Base-by-base conservation (phyloP, 2,113 vertebrate species). In the Carollia perspicillata region DNA sequence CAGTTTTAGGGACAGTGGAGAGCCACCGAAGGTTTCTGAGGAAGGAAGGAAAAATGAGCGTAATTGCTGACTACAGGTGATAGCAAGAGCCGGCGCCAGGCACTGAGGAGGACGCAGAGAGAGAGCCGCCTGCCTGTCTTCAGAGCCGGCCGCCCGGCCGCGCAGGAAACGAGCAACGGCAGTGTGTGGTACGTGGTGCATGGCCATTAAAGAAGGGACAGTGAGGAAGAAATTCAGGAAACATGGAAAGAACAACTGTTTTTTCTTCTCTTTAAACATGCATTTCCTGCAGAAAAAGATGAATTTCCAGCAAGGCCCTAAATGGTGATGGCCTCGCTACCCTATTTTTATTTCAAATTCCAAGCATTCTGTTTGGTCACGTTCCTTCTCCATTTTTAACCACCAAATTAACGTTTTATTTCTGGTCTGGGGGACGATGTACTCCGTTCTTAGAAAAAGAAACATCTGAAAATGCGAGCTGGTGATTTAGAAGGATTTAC, bases 331-430 rank as follows among this genome's bases (percentile, higher is more conserved):
- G 78, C 33, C 35, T 78, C 2, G 9, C 74, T 69, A 23, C 33
- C 72, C 33, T 81, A 33, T 95, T 97, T 96, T 79, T 66, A 95
- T 97, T 86, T 90, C 58, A 53, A 66, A 93, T 89, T 95, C 94
- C 69, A 60, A 88, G 58, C 68, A 90, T 92, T 93, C 78, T 78
- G 30, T 93, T 95, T 86, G 44, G 74, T 53, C 8, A 30, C 71
- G 5, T 51, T 96, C 23, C 23, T 95, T 78, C 55, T 74, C 72
- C 35, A 65, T 93, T 47, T 95, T 92, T 93, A 94, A 94, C 89
- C 78, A 91, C 68, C 26, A 93, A 84, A 77, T 78, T 93, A 26
- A 92, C 87, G 65, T 90, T 85, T 94, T 89, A 79, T 69, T 92
- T 94, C 55, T 69, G 49, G 92, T 49, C 47, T 78, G 65, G 40